Base-by-base conservation (phyloP, 1,140 invertebrate species). In the Drosophila erecta region DNA sequence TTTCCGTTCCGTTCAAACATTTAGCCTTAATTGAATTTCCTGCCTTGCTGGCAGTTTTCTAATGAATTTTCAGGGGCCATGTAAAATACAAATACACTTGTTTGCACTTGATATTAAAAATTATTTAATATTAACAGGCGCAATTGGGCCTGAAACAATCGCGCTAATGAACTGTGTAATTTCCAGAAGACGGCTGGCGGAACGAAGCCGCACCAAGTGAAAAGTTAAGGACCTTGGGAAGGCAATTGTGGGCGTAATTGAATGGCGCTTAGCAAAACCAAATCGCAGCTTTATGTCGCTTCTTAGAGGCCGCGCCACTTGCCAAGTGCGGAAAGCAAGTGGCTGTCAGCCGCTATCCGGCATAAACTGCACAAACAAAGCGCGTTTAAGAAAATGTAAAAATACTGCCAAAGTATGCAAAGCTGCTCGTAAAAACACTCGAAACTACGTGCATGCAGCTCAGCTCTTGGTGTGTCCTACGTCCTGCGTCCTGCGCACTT, bases 401-500 rank as follows among this genome's bases (percentile, higher is more conserved):
- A 86, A 86, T 87, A 81, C 83, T 83, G 79, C 65, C 83, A 86
- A 86, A 86, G 83, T 86, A 86, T 87, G 83, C 79, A 89, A 87
- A 87, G 84, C 84, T 77, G 76, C 84, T 87, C 84, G 86, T 87
- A 89, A 87, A 87, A 89, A 87, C 84, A 83, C 84, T 87, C 73
- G 62, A 80, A 89, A 72, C 66, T 79, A 89, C 76, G 76, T 87
- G 79, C 79, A 83, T 76, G 79, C 69, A 24, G 70, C 27, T 59
- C 64, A 87, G 70, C 20, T 55, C 20, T 20, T 46, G 20, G 11
- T 24, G 44, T 3, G 7, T 20, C 10, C 41, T 20, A 24, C 22
- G 6, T 20, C 10, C 41, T 14, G 0, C 46, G 22, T 47, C 46
- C 22, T 47, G 22, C 57, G 44, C 73, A 56, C 55, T 66, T 55